A percentile compares a stretch with the other conserved stretches of the same genome.
phyloP scores from a whole-genome alignment of 2,113 vertebrate species.

The Atrichornis clamosus region DNA sequence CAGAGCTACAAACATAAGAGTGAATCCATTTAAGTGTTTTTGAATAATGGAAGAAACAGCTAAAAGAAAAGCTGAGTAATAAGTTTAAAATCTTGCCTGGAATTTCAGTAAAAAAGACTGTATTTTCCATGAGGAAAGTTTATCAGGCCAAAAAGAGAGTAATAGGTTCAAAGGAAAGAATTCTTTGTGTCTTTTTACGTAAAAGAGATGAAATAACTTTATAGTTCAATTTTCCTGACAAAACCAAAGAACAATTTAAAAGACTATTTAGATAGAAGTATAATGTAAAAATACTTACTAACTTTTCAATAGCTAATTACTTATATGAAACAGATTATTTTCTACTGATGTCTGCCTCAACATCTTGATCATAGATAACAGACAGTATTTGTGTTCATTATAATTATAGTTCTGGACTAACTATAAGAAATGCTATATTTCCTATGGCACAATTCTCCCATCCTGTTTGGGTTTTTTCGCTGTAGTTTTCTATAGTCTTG shows the following conservation, averaged over 20 bases:
- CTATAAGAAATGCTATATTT: background rate
- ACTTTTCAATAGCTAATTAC: background rate
- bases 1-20: background rate
- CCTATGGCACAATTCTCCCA: background rate
- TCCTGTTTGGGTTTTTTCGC: background rate
- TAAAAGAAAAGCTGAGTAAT: background rate
- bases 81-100: background rate
- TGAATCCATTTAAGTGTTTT: background rate
- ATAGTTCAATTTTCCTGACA: background rate
- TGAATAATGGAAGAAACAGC: background rate
- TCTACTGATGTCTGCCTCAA: background rate
- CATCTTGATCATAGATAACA: background rate
- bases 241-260: background rate
- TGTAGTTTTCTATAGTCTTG: background rate
- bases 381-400: background rate
- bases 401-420: background rate
- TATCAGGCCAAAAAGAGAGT: background rate
- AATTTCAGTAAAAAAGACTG: background rate
- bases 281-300: background rate
- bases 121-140: background rate
- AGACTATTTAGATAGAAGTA: background rate
- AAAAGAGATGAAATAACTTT: background rate
- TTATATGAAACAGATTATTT: background rate
- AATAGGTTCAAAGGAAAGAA: background rate
- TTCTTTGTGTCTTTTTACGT: background rate